Conservation (phyloP, 2,888 invertebrate species). For the Cryptophagus acutangulus region DNA sequence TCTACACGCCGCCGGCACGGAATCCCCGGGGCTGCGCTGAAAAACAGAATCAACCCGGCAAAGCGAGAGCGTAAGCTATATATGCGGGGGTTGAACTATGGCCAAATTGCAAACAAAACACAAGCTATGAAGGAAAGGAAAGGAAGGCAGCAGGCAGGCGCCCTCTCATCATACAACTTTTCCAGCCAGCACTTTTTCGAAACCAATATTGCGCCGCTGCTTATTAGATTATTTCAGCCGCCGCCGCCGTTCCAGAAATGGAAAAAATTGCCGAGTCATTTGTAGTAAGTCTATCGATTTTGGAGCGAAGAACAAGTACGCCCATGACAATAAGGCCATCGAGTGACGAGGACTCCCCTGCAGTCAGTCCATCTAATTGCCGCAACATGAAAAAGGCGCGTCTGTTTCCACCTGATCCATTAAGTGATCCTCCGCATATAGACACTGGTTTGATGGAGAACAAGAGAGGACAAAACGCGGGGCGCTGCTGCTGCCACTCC, state of each 20-base stretch:
- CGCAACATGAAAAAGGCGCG: conserved; percentile 41
- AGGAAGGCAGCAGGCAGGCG: too few species aligned
- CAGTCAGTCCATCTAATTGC: conserved; percentile 38
- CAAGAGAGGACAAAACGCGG: conserved; percentile 13
- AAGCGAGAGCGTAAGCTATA: conserved; percentile 35
- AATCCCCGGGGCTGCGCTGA: conserved; percentile 52
- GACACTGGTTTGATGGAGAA: conserved; percentile 18
- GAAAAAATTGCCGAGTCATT: too few species aligned
- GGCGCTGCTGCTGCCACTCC: conserved; percentile 21
- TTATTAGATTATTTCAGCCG: too few species aligned
- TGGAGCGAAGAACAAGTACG: too few species aligned
- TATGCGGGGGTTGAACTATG: conserved; percentile 31
- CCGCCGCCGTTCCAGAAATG: too few species aligned
- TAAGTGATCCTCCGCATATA: conserved; percentile 29
- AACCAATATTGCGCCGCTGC: too few species aligned
- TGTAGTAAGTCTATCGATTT: too few species aligned
- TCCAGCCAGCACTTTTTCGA: too few species aligned
- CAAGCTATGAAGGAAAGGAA: too few species aligned
- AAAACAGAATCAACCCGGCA: conserved; percentile 48
- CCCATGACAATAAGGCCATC: conserved; percentile 12
- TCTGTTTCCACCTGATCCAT: conserved; percentile 41
- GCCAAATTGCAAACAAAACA: conserved; percentile 49
- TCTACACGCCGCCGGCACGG: conserved; percentile 59
- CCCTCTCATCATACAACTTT: too few species aligned
- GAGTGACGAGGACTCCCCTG: too few species aligned